A percentile compares a stretch with the other conserved stretches of the same genome.
These are phyloP conservation scores for Prionchulus punctatus DNA, from an alignment of 2,888 invertebrate species.

Conservation along the genomic window DNA sequence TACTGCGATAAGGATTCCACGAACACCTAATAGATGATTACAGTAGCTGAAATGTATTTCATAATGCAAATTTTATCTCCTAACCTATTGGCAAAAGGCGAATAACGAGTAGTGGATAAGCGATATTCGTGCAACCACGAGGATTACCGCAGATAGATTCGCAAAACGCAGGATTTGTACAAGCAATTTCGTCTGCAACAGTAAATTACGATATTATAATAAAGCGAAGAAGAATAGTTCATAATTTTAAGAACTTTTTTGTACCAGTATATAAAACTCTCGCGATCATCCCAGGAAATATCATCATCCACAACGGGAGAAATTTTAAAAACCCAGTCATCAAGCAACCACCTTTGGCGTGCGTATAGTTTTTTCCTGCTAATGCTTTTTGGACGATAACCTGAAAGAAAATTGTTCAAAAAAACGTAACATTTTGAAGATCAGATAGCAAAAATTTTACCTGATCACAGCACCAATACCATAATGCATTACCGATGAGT, in stretches of 20 bases:
- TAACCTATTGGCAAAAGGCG: constrained; percentile 37
- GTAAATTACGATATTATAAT: background rate
- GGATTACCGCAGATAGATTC: constrained; percentile 33
- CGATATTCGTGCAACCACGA: constrained; percentile 39
- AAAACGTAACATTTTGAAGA: background rate
- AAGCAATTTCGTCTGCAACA: constrained; percentile 36
- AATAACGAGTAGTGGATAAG: constrained; percentile 39
- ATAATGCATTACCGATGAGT: constrained; percentile 32
- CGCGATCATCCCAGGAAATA: constrained; percentile 42
- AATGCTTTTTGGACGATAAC: constrained; percentile 39
- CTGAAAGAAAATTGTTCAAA: constrained; percentile 19
- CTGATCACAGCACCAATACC: constrained; percentile 22
- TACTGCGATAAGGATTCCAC: constrained; percentile 40
- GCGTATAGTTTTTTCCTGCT: constrained; percentile 38
- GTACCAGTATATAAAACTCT: constrained; percentile 37
- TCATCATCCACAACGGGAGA: constrained; percentile 38
- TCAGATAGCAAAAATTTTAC: background rate
- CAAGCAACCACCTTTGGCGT: constrained; percentile 41
- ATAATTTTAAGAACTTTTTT: constrained; percentile 1
- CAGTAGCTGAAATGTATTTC: background rate
- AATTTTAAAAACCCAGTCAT: constrained; percentile 39
- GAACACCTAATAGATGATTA: constrained; percentile 28
- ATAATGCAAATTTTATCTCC: background rate
- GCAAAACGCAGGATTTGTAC: constrained; percentile 37
- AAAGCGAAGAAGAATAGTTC: background rate